These are phyloP conservation scores for Drosophila seguyi DNA, from an alignment of 1,140 invertebrate species.

Conservation along the genomic window DNA sequence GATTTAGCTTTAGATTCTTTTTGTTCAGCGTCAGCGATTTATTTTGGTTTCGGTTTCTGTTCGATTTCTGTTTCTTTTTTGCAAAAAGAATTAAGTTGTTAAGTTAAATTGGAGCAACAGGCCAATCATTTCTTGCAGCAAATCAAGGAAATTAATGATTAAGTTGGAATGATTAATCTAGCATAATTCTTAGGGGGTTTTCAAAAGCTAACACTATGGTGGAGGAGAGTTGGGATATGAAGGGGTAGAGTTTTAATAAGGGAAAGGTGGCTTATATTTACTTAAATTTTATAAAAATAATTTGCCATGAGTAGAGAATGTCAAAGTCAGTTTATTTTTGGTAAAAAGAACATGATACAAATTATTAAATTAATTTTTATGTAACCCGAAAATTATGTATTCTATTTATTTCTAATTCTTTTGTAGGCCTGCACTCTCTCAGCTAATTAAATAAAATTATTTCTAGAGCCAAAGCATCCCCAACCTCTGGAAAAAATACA, in stretches of 20 bases:
- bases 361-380: not conserved
- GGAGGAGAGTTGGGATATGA: not conserved
- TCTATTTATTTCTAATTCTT: too few relatives aligned
- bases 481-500: slow-evolving; percentile 23
- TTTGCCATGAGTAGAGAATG: not conserved
- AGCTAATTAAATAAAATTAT: slow-evolving; percentile 3
- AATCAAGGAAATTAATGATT: slow-evolving; percentile 68
- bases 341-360: not conserved
- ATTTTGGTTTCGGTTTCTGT: slow-evolving; percentile 23
- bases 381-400: too few relatives aligned
- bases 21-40: slow-evolving; percentile 43
- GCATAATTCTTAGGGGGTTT: slow-evolving; percentile 59
- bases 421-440: too few relatives aligned
- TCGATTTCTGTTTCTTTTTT: too few relatives aligned
- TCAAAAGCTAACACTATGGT: not conserved
- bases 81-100: slow-evolving; percentile 70
- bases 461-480: not conserved
- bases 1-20: slow-evolving; percentile 48
- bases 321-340: not conserved
- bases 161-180: slow-evolving; percentile 71
- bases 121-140: slow-evolving; percentile 58
- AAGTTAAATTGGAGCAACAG: slow-evolving; percentile 65
- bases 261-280: not conserved
- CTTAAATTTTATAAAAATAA: not conserved
- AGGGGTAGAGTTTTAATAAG: not conserved